Percentiles rank a stretch among this genome's conserved stretches.
Conservation (phyloP, 2,888 invertebrate genomes). For the Augiades crinisus region DNA sequence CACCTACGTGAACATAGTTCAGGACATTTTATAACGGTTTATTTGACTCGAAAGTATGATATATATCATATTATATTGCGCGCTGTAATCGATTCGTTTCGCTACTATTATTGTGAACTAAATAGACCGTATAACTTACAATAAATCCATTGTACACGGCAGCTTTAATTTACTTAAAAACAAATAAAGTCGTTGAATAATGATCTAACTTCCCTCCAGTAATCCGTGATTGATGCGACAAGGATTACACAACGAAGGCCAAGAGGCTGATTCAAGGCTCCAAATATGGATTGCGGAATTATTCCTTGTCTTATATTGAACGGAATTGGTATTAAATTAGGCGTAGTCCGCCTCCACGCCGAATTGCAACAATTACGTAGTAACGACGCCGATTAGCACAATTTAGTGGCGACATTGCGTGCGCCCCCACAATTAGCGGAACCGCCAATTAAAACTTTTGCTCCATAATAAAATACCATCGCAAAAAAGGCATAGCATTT, state of each 20-base stretch:
- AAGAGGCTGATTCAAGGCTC: slow-evolving; percentile 1
- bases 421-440: slow-evolving; percentile 51
- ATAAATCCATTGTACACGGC: too few relatives aligned
- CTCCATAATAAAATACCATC: slow-evolving; percentile 43
- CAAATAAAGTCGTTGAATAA: too few relatives aligned
- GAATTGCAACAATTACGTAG: slow-evolving; percentile 55
- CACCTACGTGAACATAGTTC: slow-evolving; percentile 44
- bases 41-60: slow-evolving; percentile 10
- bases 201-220: too few relatives aligned
- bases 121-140: too few relatives aligned
- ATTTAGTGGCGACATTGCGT: slow-evolving; percentile 66
- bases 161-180: too few relatives aligned
- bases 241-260: slow-evolving; percentile 1
- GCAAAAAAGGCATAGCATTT: slow-evolving; percentile 29
- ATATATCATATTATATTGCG: not conserved
- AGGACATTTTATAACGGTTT: slow-evolving; percentile 12
- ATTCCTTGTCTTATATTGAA: slow-evolving; percentile 23
- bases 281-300: slow-evolving; percentile 18
- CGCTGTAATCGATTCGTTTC: not conserved
- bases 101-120: too few relatives aligned
- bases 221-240: not conserved
- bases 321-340: slow-evolving; percentile 58
- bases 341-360: slow-evolving; percentile 50
- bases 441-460: slow-evolving; percentile 52
- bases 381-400: slow-evolving; percentile 60